A percentile compares a stretch with the other conserved stretches of the same genome.
phyloP scores from a whole-genome alignment of 2,797 vertebrate genomes.

The Chelon auratus region DNA sequence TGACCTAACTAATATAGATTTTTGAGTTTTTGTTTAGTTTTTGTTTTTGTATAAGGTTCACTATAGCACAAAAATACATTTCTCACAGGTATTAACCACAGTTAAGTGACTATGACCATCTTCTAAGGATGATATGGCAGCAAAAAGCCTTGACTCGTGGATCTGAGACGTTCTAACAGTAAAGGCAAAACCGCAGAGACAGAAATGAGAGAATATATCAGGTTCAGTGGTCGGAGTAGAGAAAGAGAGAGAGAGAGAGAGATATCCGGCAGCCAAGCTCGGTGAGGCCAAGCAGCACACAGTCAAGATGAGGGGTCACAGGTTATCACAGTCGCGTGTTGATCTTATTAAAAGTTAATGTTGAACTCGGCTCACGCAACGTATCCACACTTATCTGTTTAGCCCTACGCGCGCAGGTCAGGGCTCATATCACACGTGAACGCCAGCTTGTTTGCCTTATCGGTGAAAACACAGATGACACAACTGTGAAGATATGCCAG shows the following conservation, averaged over 20 bases:
- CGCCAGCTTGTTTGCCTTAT: conserved; percentile 49
- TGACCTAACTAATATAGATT: background rate
- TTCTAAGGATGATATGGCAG: background rate
- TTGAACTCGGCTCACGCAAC: conserved; percentile 17
- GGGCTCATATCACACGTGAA: conserved; percentile 41
- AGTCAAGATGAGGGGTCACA: conserved; percentile 25
- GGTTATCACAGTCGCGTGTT: conserved; percentile 35
- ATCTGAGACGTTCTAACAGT: conserved; percentile 5
- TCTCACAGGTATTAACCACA: background rate
- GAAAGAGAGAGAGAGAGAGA: background rate
- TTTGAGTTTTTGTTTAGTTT: background rate
- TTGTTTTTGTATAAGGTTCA: background rate
- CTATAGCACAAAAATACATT: background rate
- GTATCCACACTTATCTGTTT: conserved; percentile 41
- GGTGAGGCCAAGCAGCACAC: background rate
- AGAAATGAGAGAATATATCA: conserved; percentile 18
- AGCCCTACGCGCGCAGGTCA: conserved; percentile 37
- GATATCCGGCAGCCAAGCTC: conserved; percentile 1
- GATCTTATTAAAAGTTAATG: conserved; percentile 39
- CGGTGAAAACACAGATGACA: conserved; percentile 50
- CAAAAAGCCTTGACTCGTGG: conserved; percentile 10
- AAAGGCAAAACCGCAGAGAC: conserved; percentile 14
- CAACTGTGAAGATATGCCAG: conserved; percentile 28
- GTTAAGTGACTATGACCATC: background rate
- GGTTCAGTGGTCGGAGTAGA: background rate